These are phyloP conservation scores for Pygoscelis adeliae DNA, from an alignment of 2,113 vertebrate genomes.

Conservation along the genomic window DNA sequence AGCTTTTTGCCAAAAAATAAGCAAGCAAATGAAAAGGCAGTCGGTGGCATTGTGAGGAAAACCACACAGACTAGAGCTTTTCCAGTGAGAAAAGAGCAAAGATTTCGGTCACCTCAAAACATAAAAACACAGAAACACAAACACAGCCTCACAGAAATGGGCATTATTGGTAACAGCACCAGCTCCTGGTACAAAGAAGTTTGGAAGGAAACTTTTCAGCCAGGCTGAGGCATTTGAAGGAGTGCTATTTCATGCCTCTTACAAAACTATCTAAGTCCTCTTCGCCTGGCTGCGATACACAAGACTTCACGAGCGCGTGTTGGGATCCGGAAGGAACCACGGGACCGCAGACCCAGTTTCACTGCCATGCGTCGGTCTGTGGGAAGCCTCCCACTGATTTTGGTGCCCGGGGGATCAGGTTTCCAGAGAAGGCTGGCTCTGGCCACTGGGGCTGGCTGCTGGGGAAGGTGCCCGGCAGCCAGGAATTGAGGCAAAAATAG, in stretches of 20 bases:
- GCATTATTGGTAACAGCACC: no score
- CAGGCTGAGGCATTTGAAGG: not conserved
- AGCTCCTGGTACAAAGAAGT: not conserved
- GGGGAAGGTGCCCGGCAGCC: not conserved
- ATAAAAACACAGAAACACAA: not conserved
- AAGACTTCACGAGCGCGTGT: fast-evolving
- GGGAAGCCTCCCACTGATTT: not conserved
- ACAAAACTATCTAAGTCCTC: no score
- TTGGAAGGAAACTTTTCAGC: not conserved
- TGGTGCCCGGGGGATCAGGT: not conserved
- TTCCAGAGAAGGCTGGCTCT: not conserved
- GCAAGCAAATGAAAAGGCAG: not conserved
- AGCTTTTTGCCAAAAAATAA: not conserved
- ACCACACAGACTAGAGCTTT: not conserved
- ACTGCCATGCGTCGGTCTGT: fast-evolving
- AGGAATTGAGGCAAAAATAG: fast-evolving
- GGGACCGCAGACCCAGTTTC: fast-evolving
- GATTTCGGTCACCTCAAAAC: not conserved
- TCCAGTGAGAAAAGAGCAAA: not conserved
- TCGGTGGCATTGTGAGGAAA: not conserved
- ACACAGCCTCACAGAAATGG: not conserved
- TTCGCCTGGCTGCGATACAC: fast-evolving
- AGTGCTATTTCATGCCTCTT: no score
- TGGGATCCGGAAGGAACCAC: not conserved
- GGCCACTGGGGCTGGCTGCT: not conserved